Evolutionary conservation across 2,797 vertebrate species (phyloP).

Genomic region (Scomberomorus guttatus): DNA sequence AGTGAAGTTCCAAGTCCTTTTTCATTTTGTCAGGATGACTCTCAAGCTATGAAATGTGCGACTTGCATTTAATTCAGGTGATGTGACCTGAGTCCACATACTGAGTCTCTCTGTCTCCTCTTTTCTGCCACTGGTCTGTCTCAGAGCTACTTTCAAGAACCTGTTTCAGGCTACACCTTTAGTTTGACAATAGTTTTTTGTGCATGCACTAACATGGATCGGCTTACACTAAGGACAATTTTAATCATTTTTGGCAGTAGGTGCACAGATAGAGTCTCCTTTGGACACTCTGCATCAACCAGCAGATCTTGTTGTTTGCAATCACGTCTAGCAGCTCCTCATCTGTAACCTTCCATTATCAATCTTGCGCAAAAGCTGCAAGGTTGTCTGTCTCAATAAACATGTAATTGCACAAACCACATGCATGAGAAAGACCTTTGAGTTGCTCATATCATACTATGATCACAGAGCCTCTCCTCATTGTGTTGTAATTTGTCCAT

Average conservation of each 20-base stretch:
- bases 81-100: too few species aligned
- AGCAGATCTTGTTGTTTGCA: neutral
- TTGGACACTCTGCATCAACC: neutral
- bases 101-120: neutral
- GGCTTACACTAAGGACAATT: neutral
- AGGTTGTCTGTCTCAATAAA: neutral
- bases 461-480: neutral
- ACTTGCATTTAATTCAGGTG: too few species aligned
- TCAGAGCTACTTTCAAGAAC: neutral
- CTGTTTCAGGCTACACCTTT: neutral
- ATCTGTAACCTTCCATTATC: neutral
- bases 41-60: neutral
- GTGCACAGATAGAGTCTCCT: neutral
- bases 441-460: neutral
- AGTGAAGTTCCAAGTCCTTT: neutral
- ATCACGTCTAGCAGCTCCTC: too few species aligned
- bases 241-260: neutral
- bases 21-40: neutral
- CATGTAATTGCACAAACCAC: too few species aligned
- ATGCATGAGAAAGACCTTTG: neutral
- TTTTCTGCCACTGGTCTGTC: too few species aligned
- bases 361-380: neutral
- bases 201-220: neutral
- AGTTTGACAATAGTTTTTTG: neutral
- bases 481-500: neutral